phyloP scores from a whole-genome alignment of 2,797 vertebrate genomes.

The Sebastes kiyomatsui region DNA sequence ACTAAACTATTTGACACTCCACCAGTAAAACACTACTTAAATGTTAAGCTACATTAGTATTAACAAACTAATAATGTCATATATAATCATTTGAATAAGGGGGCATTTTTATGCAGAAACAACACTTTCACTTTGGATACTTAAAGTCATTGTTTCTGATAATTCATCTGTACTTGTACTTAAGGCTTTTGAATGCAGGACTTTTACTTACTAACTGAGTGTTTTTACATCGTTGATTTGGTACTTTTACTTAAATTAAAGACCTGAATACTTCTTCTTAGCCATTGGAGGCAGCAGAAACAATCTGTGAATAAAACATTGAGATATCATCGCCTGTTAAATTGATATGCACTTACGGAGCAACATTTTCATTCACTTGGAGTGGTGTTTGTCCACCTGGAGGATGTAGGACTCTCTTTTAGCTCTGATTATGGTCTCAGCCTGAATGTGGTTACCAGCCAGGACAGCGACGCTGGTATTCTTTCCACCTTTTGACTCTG shows the following conservation, averaged over 20 bases:
- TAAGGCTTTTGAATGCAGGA: neutral
- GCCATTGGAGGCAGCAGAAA: neutral
- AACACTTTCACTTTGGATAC: neutral
- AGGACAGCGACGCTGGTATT: fast-evolving
- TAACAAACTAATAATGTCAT: neutral
- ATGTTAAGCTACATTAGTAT: neutral
- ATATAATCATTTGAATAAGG: neutral
- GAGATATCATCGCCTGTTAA: neutral
- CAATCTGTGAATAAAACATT: neutral
- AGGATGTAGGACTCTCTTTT: neutral
- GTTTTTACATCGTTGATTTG: neutral
- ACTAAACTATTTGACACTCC: neutral
- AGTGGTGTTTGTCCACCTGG: neutral
- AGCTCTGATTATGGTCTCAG: neutral
- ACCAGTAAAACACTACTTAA: neutral
- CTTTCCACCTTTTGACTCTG: neutral
- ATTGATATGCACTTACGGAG: neutral
- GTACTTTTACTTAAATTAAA: neutral
- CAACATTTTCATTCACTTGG: neutral
- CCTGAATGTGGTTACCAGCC: neutral
- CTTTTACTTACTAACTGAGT: neutral
- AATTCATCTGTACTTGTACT: neutral
- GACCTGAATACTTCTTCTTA: neutral
- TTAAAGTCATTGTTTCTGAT: neutral
- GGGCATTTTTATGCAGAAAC: neutral